These are phyloP conservation scores for Drosophila meridionalis DNA, from an alignment of 2,888 invertebrate species.

Conservation along the genomic window DNA sequence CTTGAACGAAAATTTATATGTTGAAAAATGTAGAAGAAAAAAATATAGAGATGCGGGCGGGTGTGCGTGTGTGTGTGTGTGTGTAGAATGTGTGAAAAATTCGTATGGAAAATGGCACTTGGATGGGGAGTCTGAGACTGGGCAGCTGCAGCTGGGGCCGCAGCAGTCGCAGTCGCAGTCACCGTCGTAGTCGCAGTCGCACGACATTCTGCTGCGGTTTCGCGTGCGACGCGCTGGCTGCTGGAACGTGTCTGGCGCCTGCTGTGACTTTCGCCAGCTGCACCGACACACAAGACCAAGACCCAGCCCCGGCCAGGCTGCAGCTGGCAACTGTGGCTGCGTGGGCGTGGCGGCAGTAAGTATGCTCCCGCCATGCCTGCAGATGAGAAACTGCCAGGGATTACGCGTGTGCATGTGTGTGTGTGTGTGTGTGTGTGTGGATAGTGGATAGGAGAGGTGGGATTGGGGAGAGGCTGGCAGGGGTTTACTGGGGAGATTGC, in stretches of 20 bases:
- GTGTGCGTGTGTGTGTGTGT: neutral
- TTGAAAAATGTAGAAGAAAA: constrained; percentile 47
- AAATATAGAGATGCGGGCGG: constrained; percentile 1
- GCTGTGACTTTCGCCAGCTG: constrained; percentile 45
- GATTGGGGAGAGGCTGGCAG: neutral
- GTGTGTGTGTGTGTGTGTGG: neutral
- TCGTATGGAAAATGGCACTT: constrained; percentile 18
- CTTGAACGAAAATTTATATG: constrained; percentile 76
- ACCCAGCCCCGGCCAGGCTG: constrained; percentile 6
- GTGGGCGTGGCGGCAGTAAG: constrained; percentile 37
- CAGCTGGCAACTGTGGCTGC: constrained; percentile 24
- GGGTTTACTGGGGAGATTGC: neutral
- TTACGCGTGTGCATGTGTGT: constrained; percentile 38
- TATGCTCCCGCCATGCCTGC: constrained; percentile 25
- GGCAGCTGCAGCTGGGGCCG: neutral
- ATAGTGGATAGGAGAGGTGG: neutral
- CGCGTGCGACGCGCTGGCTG: constrained; percentile 65
- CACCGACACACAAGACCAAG: constrained; percentile 16
- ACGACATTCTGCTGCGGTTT: constrained; percentile 72
- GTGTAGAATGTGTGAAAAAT: constrained; percentile 61
- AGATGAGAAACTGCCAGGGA: constrained; percentile 66
- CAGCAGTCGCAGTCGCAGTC: neutral
- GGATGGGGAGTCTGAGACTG: constrained; percentile 7
- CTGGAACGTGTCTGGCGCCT: constrained; percentile 63
- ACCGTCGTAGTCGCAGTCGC: constrained; percentile 21